Base-by-base conservation (phyloP, 2,113 vertebrate species). In the Crypturellus undulatus region DNA sequence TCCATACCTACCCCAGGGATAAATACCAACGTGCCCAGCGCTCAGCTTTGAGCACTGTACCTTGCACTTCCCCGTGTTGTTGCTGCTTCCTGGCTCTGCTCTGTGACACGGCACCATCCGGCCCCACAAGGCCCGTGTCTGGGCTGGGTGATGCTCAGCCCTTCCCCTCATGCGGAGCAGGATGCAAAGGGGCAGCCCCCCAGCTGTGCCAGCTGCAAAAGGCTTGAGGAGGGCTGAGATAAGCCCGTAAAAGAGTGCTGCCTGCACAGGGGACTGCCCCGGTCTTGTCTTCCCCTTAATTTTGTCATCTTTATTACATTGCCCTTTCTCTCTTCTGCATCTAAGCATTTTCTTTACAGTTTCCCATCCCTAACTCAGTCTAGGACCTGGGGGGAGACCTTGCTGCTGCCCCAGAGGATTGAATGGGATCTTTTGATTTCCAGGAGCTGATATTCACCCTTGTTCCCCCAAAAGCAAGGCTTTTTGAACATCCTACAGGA, bases 1-100 rank as follows among this genome's bases (percentile, higher is more conserved):
- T 8, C 21, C 19, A 3, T 9, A 26, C 17, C 60, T 3, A 1
- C 1, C 3, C 18, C 18, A 2, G 0, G 14, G 14, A 26, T 4
- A 51, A 90, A 12, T 2, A 5, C 19, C 28, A 32, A 30, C 10
- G 8, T 15, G 30, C 17, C 54, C 17, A 10, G 28, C 28, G 28
- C 54, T 32, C 18, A 58, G 28, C 16, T 32, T 30, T 56, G 26
- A 42, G 42, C 40, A 12, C 52, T 0, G 0, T 2, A 4, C 13
- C 71, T 15, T 5, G 3, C 21, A 9, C 30, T 1, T 40, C 8
- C 24, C 8, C 10, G 2, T 12, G 17, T 2, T 10, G 9, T 6
- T 38, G 0, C 43, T 83, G 40, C 40, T n/a, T 79, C 22, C n/a
- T 13, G 34, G 3, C 12, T 54, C 30, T 40, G 10, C 8, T 76